phyloP scores from a whole-genome alignment of 2,888 invertebrate genomes.

The Drosophila infuscata region DNA sequence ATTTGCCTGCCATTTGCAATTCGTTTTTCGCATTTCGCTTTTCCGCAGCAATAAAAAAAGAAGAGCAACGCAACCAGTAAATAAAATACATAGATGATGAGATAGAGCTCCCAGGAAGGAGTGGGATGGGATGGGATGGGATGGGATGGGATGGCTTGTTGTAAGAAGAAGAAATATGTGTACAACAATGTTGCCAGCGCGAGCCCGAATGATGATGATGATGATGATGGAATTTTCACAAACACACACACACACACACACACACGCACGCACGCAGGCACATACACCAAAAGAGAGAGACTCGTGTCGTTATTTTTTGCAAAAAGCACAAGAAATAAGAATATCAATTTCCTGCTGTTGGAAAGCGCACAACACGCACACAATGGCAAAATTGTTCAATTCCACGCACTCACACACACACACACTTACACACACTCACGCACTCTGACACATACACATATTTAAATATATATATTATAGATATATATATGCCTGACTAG shows the following conservation, averaged over 20 bases:
- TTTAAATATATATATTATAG: slow-evolving; percentile 3
- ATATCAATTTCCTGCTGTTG: slow-evolving; percentile 78
- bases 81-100: slow-evolving; percentile 67
- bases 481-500: slow-evolving; percentile 32
- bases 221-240: slow-evolving; percentile 76
- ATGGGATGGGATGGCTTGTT: slow-evolving; percentile 10
- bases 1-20: slow-evolving; percentile 67
- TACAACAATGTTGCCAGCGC: slow-evolving; percentile 70
- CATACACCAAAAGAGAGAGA: slow-evolving; percentile 36
- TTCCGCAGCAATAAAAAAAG: slow-evolving; percentile 61
- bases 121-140: slow-evolving; percentile 25
- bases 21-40: slow-evolving; percentile 59
- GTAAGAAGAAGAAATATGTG: slow-evolving; percentile 71
- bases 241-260: slow-evolving; percentile 23
- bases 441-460: slow-evolving; percentile 34
- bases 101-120: slow-evolving; percentile 52
- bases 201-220: slow-evolving; percentile 53
- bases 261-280: neutral
- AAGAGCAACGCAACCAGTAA: slow-evolving; percentile 58
- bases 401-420: slow-evolving; percentile 47
- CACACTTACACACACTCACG: slow-evolving; percentile 48
- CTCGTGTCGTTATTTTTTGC: slow-evolving; percentile 62
- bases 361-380: slow-evolving; percentile 63
- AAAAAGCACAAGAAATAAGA: slow-evolving; percentile 77
- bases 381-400: slow-evolving; percentile 60